These are phyloP conservation scores for Orthosia cruda DNA, from an alignment of 2,888 invertebrate species.

Conservation along the genomic window DNA sequence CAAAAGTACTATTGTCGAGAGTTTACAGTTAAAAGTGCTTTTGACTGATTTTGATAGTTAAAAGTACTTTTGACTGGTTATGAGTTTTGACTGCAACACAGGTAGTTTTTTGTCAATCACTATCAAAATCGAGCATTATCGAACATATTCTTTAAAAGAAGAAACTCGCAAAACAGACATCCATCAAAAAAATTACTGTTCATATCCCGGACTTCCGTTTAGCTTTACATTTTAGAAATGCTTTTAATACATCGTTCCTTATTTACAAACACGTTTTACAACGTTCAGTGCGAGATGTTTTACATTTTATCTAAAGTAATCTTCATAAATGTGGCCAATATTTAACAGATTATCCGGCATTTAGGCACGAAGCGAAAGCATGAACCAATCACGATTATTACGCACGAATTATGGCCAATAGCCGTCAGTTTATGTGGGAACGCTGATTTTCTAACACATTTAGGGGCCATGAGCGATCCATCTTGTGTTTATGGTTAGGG, in stretches of 20 bases:
- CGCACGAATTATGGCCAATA: slow-evolving; percentile 76
- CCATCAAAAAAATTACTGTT: slow-evolving; percentile 5
- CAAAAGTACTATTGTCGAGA: no score
- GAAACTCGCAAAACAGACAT: background rate
- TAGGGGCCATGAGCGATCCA: slow-evolving; percentile 38
- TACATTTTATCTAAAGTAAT: slow-evolving; percentile 49
- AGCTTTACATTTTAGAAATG: background rate
- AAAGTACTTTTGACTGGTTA: no score
- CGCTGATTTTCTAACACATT: slow-evolving; percentile 66
- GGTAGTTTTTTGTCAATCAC: background rate
- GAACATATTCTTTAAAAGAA: background rate
- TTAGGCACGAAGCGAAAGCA: slow-evolving; percentile 74
- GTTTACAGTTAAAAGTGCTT: no score
- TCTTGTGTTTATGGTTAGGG: slow-evolving; percentile 8
- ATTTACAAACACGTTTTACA: slow-evolving; percentile 30
- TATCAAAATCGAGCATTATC: background rate
- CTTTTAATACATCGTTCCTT: slow-evolving; percentile 7
- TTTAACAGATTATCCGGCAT: slow-evolving; percentile 68
- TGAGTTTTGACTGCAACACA: no score
- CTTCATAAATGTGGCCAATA: slow-evolving; percentile 61
- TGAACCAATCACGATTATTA: slow-evolving; percentile 77
- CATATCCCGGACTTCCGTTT: background rate
- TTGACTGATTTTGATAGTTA: no score
- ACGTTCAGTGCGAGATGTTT: slow-evolving; percentile 31
- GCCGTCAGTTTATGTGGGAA: slow-evolving; percentile 70